These are phyloP conservation scores for Ancistrus triradiatus DNA, from an alignment of 2,113 vertebrate genomes.

Conservation along the genomic window DNA sequence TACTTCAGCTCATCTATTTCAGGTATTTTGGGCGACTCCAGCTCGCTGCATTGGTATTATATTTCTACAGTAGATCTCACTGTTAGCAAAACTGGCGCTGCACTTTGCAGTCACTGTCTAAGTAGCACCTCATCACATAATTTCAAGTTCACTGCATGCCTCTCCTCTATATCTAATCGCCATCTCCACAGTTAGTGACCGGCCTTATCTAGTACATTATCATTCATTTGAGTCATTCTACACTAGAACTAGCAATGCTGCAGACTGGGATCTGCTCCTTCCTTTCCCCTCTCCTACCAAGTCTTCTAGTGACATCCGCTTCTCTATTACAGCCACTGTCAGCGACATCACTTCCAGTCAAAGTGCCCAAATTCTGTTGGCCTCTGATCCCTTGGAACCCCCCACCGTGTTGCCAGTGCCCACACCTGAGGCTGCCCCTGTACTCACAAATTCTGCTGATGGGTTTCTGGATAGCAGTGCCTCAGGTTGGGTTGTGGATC, in stretches of 20 bases:
- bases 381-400: conserved; percentile 57
- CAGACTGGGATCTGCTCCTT: conserved; percentile 38
- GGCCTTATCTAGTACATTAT: conserved; percentile 51
- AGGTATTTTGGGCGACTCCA: conserved; percentile 50
- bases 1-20: conserved; percentile 69
- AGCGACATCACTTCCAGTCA: conserved; percentile 50
- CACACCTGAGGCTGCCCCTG: conserved; percentile 37
- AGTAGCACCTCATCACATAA: conserved; percentile 35
- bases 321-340: conserved; percentile 71
- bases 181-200: conserved; percentile 40
- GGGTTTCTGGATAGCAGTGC: conserved; percentile 68
- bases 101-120: conserved; percentile 53
- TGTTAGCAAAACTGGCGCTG: conserved; percentile 41
- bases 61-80: conserved; percentile 42
- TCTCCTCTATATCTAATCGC: conserved; percentile 45
- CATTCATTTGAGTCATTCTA: conserved; percentile 64
- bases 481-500: conserved; percentile 76
- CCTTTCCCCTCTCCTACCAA: conserved; percentile 53
- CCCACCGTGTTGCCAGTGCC: conserved; percentile 56
- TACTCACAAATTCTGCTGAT: conserved; percentile 48
- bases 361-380: conserved; percentile 2
- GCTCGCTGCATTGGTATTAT: conserved; percentile 29
- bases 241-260: conserved; percentile 52
- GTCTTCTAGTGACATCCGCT: conserved; percentile 58
- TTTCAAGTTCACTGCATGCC: conserved; percentile 51